These are phyloP conservation scores for Drosophila fungiperda DNA, from an alignment of 2,888 invertebrate species.

Conservation along the genomic window DNA sequence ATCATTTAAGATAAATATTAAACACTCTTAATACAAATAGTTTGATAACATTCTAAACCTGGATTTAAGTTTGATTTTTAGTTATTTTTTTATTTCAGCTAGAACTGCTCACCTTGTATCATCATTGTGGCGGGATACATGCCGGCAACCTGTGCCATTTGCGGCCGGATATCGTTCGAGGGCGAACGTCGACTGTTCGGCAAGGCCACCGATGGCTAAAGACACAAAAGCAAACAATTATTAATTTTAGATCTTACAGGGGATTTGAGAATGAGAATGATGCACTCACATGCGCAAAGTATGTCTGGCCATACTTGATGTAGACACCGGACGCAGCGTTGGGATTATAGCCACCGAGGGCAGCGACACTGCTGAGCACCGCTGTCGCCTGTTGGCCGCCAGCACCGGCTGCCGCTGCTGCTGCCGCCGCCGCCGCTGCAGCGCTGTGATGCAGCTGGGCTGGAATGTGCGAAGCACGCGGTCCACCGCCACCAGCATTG, in stretches of 20 bases:
- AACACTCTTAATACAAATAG: background rate
- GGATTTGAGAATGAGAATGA: background rate
- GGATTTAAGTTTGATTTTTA: background rate
- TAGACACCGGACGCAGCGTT: constrained; percentile 84
- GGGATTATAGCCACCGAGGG: constrained; percentile 86
- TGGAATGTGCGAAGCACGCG: constrained; percentile 83
- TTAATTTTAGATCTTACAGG: no score
- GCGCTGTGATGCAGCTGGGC: constrained; percentile 77
- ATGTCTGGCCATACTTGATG: constrained; percentile 85
- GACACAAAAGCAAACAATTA: background rate
- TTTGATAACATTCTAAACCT: background rate
- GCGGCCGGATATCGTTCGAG: constrained; percentile 84
- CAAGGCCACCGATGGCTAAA: constrained; percentile 84
- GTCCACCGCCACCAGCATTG: constrained; percentile 53
- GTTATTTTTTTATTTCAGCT: background rate
- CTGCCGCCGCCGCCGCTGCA: constrained; percentile 73
- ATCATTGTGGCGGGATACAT: constrained; percentile 85
- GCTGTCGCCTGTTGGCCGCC: constrained; percentile 74
- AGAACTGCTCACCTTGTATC: constrained; percentile 82
- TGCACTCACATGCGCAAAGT: constrained; percentile 84
- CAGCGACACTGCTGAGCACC: constrained; percentile 74
- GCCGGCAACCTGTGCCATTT: constrained; percentile 84
- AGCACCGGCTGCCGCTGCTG: constrained; percentile 81
- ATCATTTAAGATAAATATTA: background rate
- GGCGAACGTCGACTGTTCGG: constrained; percentile 85